A percentile compares a stretch with the other conserved stretches of the same genome.
Conservation (phyloP, 2,113 vertebrate species). For the Syngnathus typhle region DNA sequence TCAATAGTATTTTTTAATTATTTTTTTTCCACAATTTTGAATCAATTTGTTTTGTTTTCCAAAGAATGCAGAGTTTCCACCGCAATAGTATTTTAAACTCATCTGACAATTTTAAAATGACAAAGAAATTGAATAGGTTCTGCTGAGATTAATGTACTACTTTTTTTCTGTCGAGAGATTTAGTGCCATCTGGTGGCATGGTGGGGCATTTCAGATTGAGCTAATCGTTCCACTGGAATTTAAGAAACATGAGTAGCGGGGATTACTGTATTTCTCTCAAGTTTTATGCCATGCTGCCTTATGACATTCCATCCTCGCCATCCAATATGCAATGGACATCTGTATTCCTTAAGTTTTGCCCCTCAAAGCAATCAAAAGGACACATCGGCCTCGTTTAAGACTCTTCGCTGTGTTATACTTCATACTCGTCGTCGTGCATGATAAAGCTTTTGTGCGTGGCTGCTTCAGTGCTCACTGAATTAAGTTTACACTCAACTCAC, state of each 20-base stretch:
- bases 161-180: too few species aligned
- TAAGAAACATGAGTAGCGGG: not conserved
- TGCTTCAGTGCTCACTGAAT: conserved; percentile 58
- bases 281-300: conserved; percentile 71
- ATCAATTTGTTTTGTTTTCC: too few species aligned
- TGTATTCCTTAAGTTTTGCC: conserved; percentile 27
- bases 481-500: conserved; percentile 66
- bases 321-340: conserved; percentile 40
- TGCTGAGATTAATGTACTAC: too few species aligned
- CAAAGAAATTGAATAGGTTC: too few species aligned
- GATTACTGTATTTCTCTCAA: conserved; percentile 22
- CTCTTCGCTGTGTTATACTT: conserved; percentile 13
- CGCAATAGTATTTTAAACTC: too few species aligned
- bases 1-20: too few species aligned
- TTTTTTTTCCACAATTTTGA: too few species aligned
- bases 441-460: conserved; percentile 60
- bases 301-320: conserved; percentile 41
- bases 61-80: too few species aligned
- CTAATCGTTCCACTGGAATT: too few species aligned
- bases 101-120: too few species aligned
- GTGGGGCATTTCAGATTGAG: too few species aligned
- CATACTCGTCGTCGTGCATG: conserved; percentile 56
- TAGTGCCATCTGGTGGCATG: too few species aligned
- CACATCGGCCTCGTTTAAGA: conserved; percentile 4
- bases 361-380: conserved; percentile 15